Evolutionary conservation across 2,113 vertebrate genomes (phyloP).

Genomic region (Carettochelys insculpta): DNA sequence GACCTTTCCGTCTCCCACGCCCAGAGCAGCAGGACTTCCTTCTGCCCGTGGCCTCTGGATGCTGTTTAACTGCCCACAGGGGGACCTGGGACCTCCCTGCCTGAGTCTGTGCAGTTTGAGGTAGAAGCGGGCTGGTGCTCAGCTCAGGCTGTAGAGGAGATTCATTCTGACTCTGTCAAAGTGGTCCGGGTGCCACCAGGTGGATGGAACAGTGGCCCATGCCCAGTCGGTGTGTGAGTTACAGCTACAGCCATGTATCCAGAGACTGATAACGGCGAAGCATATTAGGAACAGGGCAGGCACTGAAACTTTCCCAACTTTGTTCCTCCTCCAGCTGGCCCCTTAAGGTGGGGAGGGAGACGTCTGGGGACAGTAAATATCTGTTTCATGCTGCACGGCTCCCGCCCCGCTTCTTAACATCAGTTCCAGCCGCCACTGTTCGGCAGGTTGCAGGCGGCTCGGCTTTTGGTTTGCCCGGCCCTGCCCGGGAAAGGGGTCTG

Average conservation of each 20-base stretch:
- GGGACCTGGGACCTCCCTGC: too few relatives aligned
- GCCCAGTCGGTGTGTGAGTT: too few relatives aligned
- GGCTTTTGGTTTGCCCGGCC: neutral
- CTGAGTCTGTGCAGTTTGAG: too few relatives aligned
- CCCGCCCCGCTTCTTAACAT: neutral
- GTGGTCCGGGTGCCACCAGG: too few relatives aligned
- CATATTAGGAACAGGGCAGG: neutral
- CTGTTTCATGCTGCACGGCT: rapidly evolving
- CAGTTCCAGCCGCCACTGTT: conserved; percentile 18
- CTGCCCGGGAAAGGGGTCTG: neutral
- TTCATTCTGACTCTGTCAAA: too few relatives aligned
- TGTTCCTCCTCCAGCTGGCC: rapidly evolving
- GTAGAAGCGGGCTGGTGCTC: too few relatives aligned
- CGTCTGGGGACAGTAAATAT: neutral
- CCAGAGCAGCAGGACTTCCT: rapidly evolving
- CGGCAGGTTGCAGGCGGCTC: neutral
- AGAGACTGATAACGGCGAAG: neutral
- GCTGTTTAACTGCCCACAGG: too few relatives aligned
- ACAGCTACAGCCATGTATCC: neutral
- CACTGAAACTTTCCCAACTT: neutral
- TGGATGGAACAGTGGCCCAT: too few relatives aligned
- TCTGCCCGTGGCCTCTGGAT: neutral
- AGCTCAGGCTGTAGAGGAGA: too few relatives aligned
- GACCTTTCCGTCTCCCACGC: neutral
- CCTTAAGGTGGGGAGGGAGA: rapidly evolving